Evolutionary conservation across 2,113 vertebrate species (phyloP).

Genomic region (Sinosuthora webbiana): DNA sequence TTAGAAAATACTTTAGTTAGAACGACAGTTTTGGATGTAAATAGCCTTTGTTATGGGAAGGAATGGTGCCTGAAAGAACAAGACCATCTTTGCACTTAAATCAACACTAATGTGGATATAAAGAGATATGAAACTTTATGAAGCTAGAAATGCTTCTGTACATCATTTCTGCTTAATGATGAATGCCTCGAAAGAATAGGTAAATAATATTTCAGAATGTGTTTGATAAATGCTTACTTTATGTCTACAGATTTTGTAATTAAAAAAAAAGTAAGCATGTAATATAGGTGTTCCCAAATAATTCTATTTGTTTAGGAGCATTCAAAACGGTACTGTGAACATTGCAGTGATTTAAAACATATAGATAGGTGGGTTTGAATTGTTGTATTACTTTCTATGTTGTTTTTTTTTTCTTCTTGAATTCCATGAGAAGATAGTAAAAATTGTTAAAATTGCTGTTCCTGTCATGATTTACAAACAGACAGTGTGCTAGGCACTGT

Average conservation of each 20-base stretch:
- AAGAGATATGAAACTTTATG: neutral
- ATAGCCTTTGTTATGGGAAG: neutral
- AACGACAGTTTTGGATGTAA: neutral
- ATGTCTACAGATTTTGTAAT: neutral
- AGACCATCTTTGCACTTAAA: neutral
- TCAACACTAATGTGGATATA: neutral
- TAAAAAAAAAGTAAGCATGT: neutral
- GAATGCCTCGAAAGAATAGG: neutral
- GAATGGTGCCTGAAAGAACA: neutral
- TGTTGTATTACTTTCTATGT: neutral
- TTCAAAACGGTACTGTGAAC: neutral
- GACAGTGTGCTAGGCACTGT: neutral
- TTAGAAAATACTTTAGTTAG: neutral
- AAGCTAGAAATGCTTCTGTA: neutral
- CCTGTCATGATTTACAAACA: neutral
- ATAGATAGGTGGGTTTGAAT: neutral
- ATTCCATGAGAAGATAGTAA: neutral
- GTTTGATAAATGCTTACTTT: neutral
- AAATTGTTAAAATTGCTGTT: neutral
- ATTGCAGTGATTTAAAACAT: neutral
- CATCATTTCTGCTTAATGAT: neutral
- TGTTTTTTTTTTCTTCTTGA: neutral
- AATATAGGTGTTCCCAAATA: neutral
- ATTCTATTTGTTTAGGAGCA: neutral
- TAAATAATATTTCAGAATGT: neutral